Evolutionary conservation across 2,888 invertebrate species (phyloP).

Genomic region (Lathronympha strigana): DNA sequence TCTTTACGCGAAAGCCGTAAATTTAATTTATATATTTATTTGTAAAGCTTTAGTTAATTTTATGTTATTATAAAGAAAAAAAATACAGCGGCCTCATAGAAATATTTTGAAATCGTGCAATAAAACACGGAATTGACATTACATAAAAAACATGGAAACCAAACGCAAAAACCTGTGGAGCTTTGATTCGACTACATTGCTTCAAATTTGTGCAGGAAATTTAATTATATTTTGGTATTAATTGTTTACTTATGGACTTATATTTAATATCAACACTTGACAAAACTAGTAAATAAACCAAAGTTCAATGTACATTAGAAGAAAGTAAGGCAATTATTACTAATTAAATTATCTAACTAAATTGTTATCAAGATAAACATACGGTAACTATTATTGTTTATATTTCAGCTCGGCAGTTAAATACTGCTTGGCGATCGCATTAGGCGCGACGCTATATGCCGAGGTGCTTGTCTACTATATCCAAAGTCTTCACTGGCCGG

Average conservation of each 20-base stretch:
- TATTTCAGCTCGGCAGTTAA: conserved; percentile 64
- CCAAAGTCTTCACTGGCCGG: conserved; percentile 72
- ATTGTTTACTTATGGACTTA: not conserved
- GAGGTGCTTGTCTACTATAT: conserved; percentile 82
- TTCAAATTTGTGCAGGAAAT: not conserved
- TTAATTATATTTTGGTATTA: not conserved
- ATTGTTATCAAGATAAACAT: not conserved
- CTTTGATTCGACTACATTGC: not conserved
- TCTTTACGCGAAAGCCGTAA: not conserved
- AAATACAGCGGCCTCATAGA: too few relatives aligned
- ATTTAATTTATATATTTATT: too few relatives aligned
- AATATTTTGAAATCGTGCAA: too few relatives aligned
- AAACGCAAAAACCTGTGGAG: conserved; percentile 11
- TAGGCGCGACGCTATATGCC: conserved; percentile 74
- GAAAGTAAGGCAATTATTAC: conserved; percentile 54
- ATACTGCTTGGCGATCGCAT: conserved; percentile 59
- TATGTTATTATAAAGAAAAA: too few relatives aligned
- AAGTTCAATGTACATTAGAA: conserved; percentile 58
- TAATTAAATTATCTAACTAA: not conserved
- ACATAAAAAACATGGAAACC: not conserved
- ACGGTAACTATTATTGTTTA: conserved; percentile 22
- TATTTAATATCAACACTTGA: not conserved
- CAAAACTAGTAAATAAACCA: not conserved
- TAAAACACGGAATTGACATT: not conserved
- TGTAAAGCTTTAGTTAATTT: not conserved